These are phyloP conservation scores for Microcebus ravelobensis DNA, from an alignment of 2,113 vertebrate genomes.

Conservation along the genomic window DNA sequence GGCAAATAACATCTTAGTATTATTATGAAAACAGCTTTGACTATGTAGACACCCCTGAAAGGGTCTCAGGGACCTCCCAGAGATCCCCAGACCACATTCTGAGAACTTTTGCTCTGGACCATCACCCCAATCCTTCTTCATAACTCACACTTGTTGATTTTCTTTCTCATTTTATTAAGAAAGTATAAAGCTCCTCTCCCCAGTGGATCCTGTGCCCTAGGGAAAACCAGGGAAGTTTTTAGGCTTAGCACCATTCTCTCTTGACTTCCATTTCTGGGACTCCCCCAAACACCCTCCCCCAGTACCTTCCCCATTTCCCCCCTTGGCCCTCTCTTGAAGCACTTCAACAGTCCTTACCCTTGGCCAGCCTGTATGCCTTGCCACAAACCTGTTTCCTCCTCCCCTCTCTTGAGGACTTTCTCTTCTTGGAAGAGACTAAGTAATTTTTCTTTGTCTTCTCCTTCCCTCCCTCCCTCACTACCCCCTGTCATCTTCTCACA, in stretches of 20 bases:
- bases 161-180: slow-evolving; percentile 61
- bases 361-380: not conserved
- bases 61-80: not conserved
- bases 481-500: slow-evolving; percentile 8
- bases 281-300: not conserved
- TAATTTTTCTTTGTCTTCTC: slow-evolving; percentile 30
- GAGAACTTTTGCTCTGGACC: not conserved
- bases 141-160: slow-evolving; percentile 10
- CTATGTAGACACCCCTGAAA: not conserved
- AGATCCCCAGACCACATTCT: not conserved
- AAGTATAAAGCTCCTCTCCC: slow-evolving; percentile 55
- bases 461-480: slow-evolving; percentile 31
- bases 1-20: not conserved
- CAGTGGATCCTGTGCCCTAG: not conserved
- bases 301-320: not conserved
- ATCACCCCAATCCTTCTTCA: not conserved
- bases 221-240: not conserved
- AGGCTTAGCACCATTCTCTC: not conserved
- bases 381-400: not conserved
- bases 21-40: not conserved
- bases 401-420: not conserved
- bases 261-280: not conserved
- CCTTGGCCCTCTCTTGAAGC: not conserved
- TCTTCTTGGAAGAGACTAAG: slow-evolving; percentile 17
- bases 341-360: not conserved